Evolutionary conservation across 1,140 invertebrate genomes (phyloP).

Genomic region (Rhyzopertha dominica): DNA sequence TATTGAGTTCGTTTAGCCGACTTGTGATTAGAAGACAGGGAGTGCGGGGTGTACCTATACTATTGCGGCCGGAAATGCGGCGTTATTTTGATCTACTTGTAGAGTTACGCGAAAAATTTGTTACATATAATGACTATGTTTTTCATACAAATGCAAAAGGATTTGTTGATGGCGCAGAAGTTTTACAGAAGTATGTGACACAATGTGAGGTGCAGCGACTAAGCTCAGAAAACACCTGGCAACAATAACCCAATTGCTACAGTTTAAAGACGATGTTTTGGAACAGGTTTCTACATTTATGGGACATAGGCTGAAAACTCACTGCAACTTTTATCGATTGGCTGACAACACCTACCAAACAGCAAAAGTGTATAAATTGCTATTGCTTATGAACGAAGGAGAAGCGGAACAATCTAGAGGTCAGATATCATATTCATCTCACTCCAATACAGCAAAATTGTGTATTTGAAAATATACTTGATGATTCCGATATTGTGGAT

Average conservation of each 20-base stretch:
- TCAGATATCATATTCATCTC: conserved; percentile 11
- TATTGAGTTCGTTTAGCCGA: too few species aligned
- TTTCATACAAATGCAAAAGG: conserved; percentile 11
- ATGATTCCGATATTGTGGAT: too few species aligned
- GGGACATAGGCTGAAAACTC: conserved; percentile 15
- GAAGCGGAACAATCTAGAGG: conserved; percentile 5
- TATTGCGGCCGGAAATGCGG: conserved; percentile 13
- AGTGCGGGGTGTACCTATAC: conserved; percentile 6
- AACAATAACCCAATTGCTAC: conserved; percentile 13
- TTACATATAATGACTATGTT: conserved; percentile 4
- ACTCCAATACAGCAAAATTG: conserved; percentile 4
- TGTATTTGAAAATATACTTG: background rate
- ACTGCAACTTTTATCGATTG: conserved; percentile 8
- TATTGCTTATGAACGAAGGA: conserved; percentile 13
- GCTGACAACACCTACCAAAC: conserved; percentile 15
- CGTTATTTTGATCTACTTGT: conserved; percentile 9
- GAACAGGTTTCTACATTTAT: conserved; percentile 12
- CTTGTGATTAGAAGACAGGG: conserved; percentile 14
- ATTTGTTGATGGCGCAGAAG: conserved; percentile 15
- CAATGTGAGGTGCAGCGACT: conserved; percentile 6
- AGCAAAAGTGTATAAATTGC: conserved; percentile 14
- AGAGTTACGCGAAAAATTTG: conserved; percentile 3
- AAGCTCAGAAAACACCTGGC: conserved; percentile 12
- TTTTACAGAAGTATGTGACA: conserved; percentile 7
- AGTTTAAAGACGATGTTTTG: conserved; percentile 10